Base-by-base conservation (phyloP, 2,888 invertebrate species). In the Scaptomyza cyrtandrae region DNA sequence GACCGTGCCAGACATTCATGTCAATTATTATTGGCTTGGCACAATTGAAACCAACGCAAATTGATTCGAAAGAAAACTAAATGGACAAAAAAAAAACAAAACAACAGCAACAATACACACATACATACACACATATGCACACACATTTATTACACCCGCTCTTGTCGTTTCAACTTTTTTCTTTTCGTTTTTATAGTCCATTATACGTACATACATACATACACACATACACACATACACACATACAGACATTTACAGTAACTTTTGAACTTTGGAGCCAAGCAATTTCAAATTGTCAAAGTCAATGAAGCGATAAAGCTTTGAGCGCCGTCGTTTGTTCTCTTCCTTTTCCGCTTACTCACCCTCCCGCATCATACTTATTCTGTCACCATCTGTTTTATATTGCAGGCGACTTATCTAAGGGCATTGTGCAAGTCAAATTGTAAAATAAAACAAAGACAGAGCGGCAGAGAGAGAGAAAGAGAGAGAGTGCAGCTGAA, bases 11-110 rank as follows among this genome's bases (percentile, higher is more conserved):
- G 72, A 59, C 80, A 78, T 78, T 74, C 83, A 67, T 83, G 82
- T 86, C 83, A 83, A 83, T 83, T 83, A 84, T 86, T 83, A 83
- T 86, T 83, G 83, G 75, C 80, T 72, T 67, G 80, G 68, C 65
- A 83, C 83, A 87, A 87, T 82, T 86, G 83, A 79, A 78, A 72
- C 64, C 62, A 74, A 85, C 80, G 83, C 83, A 88, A 86, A 86
- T 88, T 86, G 86, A 86, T 83, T 86, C 69, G 19, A 55, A 78
- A 67, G 74, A 86, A 82, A 83, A 80, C 84, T 80, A 79, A 67
- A 81, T 81, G 77, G 59, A 71, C 60, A 49, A 48, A 39, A 72
- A 24, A 57, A 50, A 59, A 41, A 9, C 0, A 6, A 9, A 33
- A 33, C 33, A 33, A 33, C 33, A 33, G 3, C 10, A 33, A 10